These are phyloP conservation scores for Arizona elegans DNA, from an alignment of 2,113 vertebrate genomes.

Conservation along the genomic window DNA sequence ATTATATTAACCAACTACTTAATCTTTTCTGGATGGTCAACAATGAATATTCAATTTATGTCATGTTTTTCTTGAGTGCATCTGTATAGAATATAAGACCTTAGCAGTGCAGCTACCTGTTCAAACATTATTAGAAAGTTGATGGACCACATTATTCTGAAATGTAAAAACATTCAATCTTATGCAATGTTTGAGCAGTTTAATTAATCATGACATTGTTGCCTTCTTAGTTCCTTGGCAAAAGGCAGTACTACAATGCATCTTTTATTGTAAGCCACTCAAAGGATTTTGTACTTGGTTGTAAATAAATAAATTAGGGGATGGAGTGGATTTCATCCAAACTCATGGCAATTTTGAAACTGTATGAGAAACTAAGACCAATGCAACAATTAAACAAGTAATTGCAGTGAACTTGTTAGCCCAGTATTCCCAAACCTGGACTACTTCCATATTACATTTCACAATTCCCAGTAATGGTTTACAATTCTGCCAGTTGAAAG, in stretches of 20 bases:
- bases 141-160: background rate
- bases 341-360: background rate
- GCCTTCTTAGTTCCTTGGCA: rapidly evolving
- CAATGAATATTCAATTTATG: constrained; percentile 11
- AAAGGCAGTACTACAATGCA: background rate
- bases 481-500: background rate
- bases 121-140: background rate
- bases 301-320: background rate
- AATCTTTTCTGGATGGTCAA: constrained; percentile 12
- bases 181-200: background rate
- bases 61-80: background rate
- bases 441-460: background rate
- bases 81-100: background rate
- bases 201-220: background rate
- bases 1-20: background rate
- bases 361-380: background rate
- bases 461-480: background rate
- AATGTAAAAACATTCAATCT: background rate
- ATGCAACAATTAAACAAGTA: background rate
- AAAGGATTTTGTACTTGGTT: background rate
- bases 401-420: background rate
- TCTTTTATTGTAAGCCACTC: background rate
- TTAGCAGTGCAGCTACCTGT: background rate
- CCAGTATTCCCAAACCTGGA: background rate
- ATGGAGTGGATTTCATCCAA: background rate